Evolutionary conservation across 2,797 vertebrate genomes (phyloP), one percentile per base, ranked within the genome.

Genomic region (Betta splendens): DNA sequence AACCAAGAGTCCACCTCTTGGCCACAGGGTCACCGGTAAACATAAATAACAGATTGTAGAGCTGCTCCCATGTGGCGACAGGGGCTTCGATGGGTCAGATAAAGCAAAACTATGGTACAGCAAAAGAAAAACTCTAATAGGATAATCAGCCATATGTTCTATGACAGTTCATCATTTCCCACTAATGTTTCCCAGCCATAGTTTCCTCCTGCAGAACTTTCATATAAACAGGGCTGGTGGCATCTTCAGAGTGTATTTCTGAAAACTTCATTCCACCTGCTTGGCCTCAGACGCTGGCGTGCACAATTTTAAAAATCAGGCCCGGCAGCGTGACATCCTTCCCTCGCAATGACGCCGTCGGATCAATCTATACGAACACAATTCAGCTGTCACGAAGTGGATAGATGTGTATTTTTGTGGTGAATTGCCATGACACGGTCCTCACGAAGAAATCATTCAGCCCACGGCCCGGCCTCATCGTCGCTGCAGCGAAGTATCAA

Each of bases 111-210:
- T 73, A 86, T 79, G 55, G 76, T 85, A 87, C 70, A 88, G 71
- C 55, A 64, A 85, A 88, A 86, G 73, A 87, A 77, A 78, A 0
- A 72, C 72, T 66, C 76, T 74, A 81, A 80, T 70, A 60, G 72
- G 76, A 92, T 89, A 84, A 85, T 77, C 86, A 85, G 72, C 87
- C 83, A 89, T 89, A 87, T 81, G 77, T 90, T 91, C 79, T 90
- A 67, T 80, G 76, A 79, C 57, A 80, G 85, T 81, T 85, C 82
- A 88, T 88, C 81, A 86, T n/a, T 87, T 85, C 64, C 31, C 29
- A 25, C 9, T 87, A 87, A 91, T 86, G 58, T 76, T 85, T 75
- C 66, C 81, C 80, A 69, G 43, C 42, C 50, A 22, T 18, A 40
- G 7, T 33, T 36, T 9, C 22, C 15, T 43, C 25, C 9, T 39